Base-by-base conservation (phyloP, 2,113 vertebrate species). In the Ictalurus furcatus region DNA sequence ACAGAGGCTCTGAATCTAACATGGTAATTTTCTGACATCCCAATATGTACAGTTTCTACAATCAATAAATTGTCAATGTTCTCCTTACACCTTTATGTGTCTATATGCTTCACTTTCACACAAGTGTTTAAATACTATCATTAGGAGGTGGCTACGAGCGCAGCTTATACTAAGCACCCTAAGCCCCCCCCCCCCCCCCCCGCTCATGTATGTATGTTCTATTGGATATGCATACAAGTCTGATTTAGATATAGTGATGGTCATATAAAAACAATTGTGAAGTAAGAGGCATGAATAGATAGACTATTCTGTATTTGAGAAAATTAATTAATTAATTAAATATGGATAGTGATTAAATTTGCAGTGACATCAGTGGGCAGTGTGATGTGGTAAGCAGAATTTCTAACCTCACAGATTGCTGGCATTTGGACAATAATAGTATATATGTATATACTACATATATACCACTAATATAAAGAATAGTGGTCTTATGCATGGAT, bases 391-490 rank as follows among this genome's bases (percentile, higher is more conserved):
- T 52, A n/a, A 69, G 34, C 30, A 48, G 6, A 17, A 69, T 85
- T 54, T 71, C 40, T 21, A 30, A 56, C 40, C 28, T 34, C 48
- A 56, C 28, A 56, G 19, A 73, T 34, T 54, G 84, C 84, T 69
- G 84, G 65, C 44, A 7, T 54, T 73, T 73, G 67, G 84, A 73
- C 34, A 71, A 71, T 85, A 71, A 79, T 78, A 63, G n/a, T 87
- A 34, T 11, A 3, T 25, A 79, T 25, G n/a, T 48, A 48, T 48
- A 48, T 6, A 7, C 6, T 48, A 7, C 7, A 48, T 48, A 48
- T 48, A 48, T 6, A 48, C 44, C 44, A 48, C 5, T 48, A 48
- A 48, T 48, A 48, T 48, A 48, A 48, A 48, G 7, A 63, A 40
- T 19, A 82, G 8, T 71, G 28, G 48, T 14, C 25, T 16, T 79